Base-by-base conservation (phyloP, 2,113 vertebrate genomes). In the Theristicus caerulescens region DNA sequence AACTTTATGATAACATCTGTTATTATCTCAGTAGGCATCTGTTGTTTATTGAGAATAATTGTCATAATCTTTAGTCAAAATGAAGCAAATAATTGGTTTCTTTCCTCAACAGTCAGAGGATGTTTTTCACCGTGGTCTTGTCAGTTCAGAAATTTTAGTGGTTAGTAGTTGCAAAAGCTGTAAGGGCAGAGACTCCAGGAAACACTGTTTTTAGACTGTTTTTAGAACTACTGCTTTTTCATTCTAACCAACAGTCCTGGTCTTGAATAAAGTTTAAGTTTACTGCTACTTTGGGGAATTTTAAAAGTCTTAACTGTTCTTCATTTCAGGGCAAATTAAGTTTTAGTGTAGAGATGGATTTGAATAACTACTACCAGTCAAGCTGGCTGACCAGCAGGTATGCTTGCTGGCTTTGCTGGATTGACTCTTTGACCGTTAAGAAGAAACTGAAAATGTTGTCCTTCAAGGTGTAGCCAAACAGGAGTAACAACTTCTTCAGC, bases 161-260 rank as follows among this genome's bases (percentile, higher is more conserved):
- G 81, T 87, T 55, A 74, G 40, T 38, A 31, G 55, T 15, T 90
- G 54, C 58, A 69, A 16, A 20, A 59, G 25, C 34, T 80, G 46
- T 10, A 82, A 82, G 59, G 51, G 52, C 61, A 67, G 73, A 70
- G 83, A n/a, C 47, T 86, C 6, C 22, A 29, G 61, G 77, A 82
- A 78, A n/a, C 13, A 17, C 34, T 4, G 2, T 13, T 81, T 70
- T 31, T 58, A 80, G 21, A 21, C 32, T 1, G 5, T 15, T 81
- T 71, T n/a, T 55, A 77, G 71, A 77, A 46, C 15, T 44, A 1
- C 57, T 70, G 51, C 47, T 55, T 78, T 61, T 66, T 78, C 51
- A 12, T 65, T 78, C 54, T 42, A 44, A 8, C 17, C 13, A 49
- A 5, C 0, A 0, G 7, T 13, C 12, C 40, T 69, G 40, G 10